These are phyloP conservation scores for Spodoptera littoralis DNA, from an alignment of 2,888 invertebrate genomes.

Conservation along the genomic window DNA sequence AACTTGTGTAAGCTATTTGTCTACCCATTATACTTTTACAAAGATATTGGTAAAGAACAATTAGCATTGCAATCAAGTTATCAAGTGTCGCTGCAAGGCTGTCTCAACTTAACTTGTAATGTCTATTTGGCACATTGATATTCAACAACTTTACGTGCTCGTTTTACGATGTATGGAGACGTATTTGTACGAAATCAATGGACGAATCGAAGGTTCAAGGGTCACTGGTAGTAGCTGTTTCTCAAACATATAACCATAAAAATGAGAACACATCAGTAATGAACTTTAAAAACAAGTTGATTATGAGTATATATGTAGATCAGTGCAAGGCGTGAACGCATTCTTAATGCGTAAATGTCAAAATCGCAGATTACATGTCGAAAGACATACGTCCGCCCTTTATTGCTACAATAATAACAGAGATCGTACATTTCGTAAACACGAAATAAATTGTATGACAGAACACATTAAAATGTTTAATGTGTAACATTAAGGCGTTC, in stretches of 20 bases:
- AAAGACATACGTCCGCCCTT: constrained; percentile 34
- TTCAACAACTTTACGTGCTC: not conserved
- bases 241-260: not conserved
- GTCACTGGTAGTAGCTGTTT: not conserved
- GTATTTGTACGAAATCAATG: not conserved
- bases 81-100: constrained; percentile 53
- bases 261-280: constrained; percentile 1
- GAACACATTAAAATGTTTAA: constrained; percentile 38
- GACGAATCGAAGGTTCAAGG: not conserved
- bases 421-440: constrained; percentile 40
- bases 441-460: constrained; percentile 28
- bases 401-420: constrained; percentile 33
- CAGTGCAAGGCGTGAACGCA: constrained; percentile 12
- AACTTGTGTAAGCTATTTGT: constrained; percentile 56
- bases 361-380: constrained; percentile 36
- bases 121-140: constrained; percentile 21
- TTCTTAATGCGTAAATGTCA: constrained; percentile 38
- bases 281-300: not conserved
- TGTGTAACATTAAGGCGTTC: constrained; percentile 30
- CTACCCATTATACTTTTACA: constrained; percentile 56
- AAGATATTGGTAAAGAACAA: constrained; percentile 55
- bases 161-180: constrained; percentile 6
- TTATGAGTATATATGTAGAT: constrained; percentile 1
- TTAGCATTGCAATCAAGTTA: constrained; percentile 49
- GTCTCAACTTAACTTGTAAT: constrained; percentile 35